These are phyloP conservation scores for Seira sanloemensis DNA, from an alignment of 2,888 invertebrate species.

Conservation along the genomic window DNA sequence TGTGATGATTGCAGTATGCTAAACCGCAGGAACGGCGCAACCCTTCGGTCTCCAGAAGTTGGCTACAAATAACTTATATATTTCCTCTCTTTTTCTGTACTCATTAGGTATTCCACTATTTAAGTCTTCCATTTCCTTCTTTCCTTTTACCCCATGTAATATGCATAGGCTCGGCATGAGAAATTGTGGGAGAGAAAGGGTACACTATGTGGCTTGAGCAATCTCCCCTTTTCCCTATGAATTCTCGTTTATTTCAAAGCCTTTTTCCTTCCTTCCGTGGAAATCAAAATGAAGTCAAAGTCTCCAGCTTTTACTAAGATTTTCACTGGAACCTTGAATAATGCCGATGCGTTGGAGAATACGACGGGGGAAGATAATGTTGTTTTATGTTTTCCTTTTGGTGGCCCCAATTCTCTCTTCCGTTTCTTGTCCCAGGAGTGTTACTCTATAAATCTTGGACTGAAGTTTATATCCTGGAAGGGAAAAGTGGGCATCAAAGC, in stretches of 20 bases:
- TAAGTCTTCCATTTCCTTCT: constrained; percentile 38
- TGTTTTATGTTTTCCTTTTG: neutral
- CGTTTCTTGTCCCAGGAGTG: neutral
- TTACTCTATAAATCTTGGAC: neutral
- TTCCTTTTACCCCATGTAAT: constrained; percentile 31
- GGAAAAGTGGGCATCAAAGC: too few species aligned
- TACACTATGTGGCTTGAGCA: neutral
- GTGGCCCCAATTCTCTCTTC: neutral
- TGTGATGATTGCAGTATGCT: neutral
- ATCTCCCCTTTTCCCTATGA: neutral
- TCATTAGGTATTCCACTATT: neutral
- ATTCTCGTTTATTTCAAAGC: neutral
- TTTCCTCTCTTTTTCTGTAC: constrained; percentile 14
- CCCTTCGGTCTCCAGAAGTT: neutral
- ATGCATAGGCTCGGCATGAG: constrained; percentile 34
- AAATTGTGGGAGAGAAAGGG: too few species aligned
- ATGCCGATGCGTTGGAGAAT: neutral
- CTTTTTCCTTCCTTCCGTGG: neutral
- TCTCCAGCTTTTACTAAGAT: neutral
- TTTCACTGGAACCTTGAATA: neutral
- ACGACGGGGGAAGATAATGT: neutral
- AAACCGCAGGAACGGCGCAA: neutral
- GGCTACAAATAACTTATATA: neutral
- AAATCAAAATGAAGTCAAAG: neutral
- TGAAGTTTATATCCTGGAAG: too few species aligned